Percentiles rank a stretch among this genome's conserved stretches.
These are phyloP conservation scores for Rutpela maculata DNA, from an alignment of 2,888 invertebrate species.

Conservation along the genomic window DNA sequence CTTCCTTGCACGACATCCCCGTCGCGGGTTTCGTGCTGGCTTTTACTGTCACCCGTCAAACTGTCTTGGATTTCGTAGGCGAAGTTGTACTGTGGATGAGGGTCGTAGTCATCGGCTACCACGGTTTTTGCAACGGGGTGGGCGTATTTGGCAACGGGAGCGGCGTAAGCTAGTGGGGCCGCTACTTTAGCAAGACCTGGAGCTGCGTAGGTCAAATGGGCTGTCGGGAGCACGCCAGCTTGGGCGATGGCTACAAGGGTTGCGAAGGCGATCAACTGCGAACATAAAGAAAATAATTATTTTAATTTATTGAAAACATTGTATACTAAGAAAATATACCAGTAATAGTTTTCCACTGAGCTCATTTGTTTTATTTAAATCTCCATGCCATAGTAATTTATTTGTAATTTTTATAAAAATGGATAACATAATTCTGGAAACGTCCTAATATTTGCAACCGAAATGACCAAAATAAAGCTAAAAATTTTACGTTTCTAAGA, in stretches of 20 bases:
- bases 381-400: too few species aligned
- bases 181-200: slow-evolving; percentile 61
- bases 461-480: too few species aligned
- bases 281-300: background rate
- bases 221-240: slow-evolving; percentile 54
- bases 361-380: too few species aligned
- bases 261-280: slow-evolving; percentile 6
- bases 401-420: too few species aligned
- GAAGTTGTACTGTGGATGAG: slow-evolving; percentile 76
- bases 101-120: slow-evolving; percentile 67
- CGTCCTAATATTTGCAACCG: too few species aligned
- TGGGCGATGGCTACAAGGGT: slow-evolving; percentile 61
- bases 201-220: background rate
- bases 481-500: too few species aligned
- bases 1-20: slow-evolving; percentile 79
- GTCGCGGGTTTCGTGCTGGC: slow-evolving; percentile 79
- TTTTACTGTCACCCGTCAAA: slow-evolving; percentile 77
- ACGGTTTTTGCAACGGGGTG: slow-evolving; percentile 34
- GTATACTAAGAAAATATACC: too few species aligned
- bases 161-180: background rate
- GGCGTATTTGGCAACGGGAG: slow-evolving; percentile 46
- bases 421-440: too few species aligned
- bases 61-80: slow-evolving; percentile 78
- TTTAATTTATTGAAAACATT: background rate
- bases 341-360: too few species aligned